These are phyloP conservation scores for Blastobasis lacticolella DNA, from an alignment of 2,888 invertebrate genomes.

Conservation along the genomic window DNA sequence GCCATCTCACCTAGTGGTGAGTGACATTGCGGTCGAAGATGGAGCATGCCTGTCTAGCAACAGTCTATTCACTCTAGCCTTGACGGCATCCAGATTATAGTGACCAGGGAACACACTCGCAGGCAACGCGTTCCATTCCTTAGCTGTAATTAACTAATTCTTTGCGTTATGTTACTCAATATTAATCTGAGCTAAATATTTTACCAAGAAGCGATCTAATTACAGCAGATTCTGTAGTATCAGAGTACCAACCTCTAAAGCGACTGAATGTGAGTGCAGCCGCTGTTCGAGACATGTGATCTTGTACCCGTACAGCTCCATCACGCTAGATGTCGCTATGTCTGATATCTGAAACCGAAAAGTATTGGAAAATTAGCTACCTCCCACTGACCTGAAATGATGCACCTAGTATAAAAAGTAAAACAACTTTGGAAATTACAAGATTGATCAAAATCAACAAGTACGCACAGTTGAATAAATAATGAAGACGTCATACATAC, in stretches of 20 bases:
- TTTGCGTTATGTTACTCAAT: not conserved
- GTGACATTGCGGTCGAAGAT: too few species aligned
- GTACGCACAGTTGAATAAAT: too few species aligned
- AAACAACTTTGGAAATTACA: too few species aligned
- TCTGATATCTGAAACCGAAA: conserved; percentile 52
- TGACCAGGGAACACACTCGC: too few species aligned
- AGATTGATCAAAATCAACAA: too few species aligned
- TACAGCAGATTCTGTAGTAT: not conserved
- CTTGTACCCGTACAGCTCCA: conserved; percentile 83
- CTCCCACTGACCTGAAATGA: not conserved
- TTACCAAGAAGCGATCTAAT: too few species aligned
- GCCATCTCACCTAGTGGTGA: too few species aligned
- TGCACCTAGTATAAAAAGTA: too few species aligned
- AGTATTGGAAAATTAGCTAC: not conserved
- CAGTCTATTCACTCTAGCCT: too few species aligned
- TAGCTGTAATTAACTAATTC: not conserved
- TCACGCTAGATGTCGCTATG: conserved; percentile 78
- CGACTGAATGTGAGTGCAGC: conserved; percentile 55
- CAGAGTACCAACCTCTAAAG: conserved; percentile 49
- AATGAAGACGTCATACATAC: too few species aligned
- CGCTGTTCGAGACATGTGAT: conserved; percentile 70
- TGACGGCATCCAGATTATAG: too few species aligned
- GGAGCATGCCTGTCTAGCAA: too few species aligned
- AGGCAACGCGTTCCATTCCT: not conserved
- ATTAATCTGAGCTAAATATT: not conserved